Evolutionary conservation across 1,140 invertebrate genomes (phyloP), one percentile per base, ranked within the genome.

Genomic region (Temnothorax nylanderi): DNA sequence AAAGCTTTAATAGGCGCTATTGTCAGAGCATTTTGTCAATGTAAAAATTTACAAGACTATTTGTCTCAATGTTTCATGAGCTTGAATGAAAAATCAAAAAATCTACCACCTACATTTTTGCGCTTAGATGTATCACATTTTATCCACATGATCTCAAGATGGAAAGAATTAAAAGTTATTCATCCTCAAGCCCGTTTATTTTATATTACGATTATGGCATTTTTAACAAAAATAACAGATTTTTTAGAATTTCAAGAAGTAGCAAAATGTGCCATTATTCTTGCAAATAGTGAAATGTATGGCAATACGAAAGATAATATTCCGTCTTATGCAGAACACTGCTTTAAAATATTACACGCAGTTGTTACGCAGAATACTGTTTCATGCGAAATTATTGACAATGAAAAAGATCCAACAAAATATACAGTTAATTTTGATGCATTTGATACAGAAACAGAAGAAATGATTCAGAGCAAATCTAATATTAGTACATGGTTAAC

Each of bases 101-200:
- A 54, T 56, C 8, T 74, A 7, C 71, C 49, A 54, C 18, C 49
- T 74, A n/a, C 32, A 74, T 74, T 54, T 54, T 37, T 77, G 11
- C 74, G 56, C 1, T 37, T 77, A 26, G 56, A 77, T n/a, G n/a
- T 77, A 37, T 77, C 32, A 7, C 74, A 77, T 62, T 77, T 21
- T 0, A 77, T 77, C 0, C 74, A 77, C 7, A 77, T 77, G 74
- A 5, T 74, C 4, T 74, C 18, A 5, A 74, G 32, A 10, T 75
- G 72, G 37, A 58, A 60, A 75, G 21, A 21, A 21, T 21, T 75
- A 7, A 58, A 60, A 75, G 2, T 32, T 26, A 41, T 75, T 4
- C 16, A 34, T 62, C 58, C 58, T 34, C 26, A 62, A 16, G 58
- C 26, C 13, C 58, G 26, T 6, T 34, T 62, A 16, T 62, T 62